A percentile compares a stretch with the other conserved stretches of the same genome.
Conservation (phyloP, 2,113 vertebrate species). For the Ornithorhynchus anatinus region DNA sequence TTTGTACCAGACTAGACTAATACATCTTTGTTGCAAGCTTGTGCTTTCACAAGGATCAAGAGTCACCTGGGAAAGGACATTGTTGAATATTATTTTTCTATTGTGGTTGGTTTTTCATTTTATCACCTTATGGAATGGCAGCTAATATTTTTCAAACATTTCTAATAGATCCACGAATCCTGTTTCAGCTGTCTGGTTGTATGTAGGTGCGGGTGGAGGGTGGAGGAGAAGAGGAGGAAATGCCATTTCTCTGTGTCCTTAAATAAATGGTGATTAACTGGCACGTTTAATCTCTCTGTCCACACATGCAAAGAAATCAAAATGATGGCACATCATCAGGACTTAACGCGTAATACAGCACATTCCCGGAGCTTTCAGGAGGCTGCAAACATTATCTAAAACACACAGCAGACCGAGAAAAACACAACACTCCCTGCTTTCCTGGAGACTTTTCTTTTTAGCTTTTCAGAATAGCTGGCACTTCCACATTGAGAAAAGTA, state of each 20-base stretch:
- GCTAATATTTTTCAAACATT: constrained; percentile 27
- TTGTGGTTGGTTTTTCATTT: constrained; percentile 47
- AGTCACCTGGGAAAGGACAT: constrained; percentile 54
- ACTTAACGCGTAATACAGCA: too few species aligned
- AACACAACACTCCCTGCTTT: neutral
- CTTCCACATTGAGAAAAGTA: constrained; percentile 34
- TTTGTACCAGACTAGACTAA: constrained; percentile 43
- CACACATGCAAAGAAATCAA: constrained; percentile 13
- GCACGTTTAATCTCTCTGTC: neutral
- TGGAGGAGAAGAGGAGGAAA: neutral
- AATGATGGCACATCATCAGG: neutral
- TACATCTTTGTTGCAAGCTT: constrained; percentile 52
- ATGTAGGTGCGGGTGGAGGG: neutral
- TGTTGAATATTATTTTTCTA: constrained; percentile 50
- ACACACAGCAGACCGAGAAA: neutral
- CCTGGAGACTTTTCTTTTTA: constrained; percentile 6
- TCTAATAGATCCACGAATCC: constrained; percentile 4
- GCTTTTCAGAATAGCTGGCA: constrained; percentile 12
- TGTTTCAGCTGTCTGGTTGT: constrained; percentile 3
- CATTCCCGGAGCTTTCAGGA: neutral
- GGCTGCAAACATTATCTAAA: constrained; percentile 8
- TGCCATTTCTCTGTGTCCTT: neutral
- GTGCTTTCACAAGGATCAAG: constrained; percentile 40
- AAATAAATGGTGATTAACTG: constrained; percentile 21
- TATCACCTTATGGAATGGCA: constrained; percentile 32